Base-by-base conservation (phyloP, 1,140 invertebrate genomes). In the Bombus polaris region DNA sequence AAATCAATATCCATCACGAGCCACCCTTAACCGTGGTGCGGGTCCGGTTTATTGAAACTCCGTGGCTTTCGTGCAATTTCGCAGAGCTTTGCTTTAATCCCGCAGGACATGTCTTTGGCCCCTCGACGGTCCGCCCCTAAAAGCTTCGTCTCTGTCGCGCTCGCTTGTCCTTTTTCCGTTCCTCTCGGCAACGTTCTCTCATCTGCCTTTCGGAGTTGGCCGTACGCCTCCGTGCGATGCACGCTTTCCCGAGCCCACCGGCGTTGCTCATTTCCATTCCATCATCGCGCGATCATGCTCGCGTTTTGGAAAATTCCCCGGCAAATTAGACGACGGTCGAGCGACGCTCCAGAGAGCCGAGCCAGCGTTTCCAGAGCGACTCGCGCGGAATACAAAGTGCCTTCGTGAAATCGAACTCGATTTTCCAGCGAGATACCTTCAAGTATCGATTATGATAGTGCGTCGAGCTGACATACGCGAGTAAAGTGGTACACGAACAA, bases 1-100 rank as follows among this genome's bases (percentile, higher is more conserved):
- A 86, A 92, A 93, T 91, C 89, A 90, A 92, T 92, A 90, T 89
- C 83, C 80, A 85, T 82, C 91, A 83, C 88, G 83, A 35, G 12
- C 37, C 68, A 65, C 57, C 35, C 82, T 83, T 83, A 81, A 86
- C 77, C 78, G 66, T 44, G 80, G 2, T 12, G 83, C 32, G 65
- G 81, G n/a, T 76, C 82, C 75, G 78, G 85, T 90, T 89, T 93
- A 93, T 93, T 93, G 93, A 93, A 93, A 93, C 92, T 92, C 89
- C 88, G 89, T 89, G 90, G 93, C 92, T 92, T 93, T 92, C 92
- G 82, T 89, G 92, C 93, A 93, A 92, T 92, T 93, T 92, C 91
- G 89, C 88, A 88, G 91, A 91, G 93, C 92, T 93, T 93, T 93
- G 91, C 89, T 92, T 92, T 93, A 93, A 92, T 93, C 92, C 90